Evolutionary conservation across 2,888 invertebrate species (phyloP).

Genomic region (Andricus curvator): DNA sequence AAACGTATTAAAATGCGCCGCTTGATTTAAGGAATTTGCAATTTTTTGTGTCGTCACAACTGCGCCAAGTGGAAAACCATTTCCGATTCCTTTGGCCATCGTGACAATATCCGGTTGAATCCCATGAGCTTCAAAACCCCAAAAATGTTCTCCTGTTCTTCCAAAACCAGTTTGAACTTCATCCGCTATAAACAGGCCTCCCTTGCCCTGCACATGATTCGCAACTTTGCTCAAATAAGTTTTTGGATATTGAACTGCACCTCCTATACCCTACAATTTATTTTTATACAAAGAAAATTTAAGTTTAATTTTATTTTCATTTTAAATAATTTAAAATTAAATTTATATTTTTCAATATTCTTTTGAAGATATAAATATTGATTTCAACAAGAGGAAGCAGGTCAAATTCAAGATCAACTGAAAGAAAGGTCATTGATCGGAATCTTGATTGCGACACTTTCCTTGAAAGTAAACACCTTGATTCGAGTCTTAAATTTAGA

Average conservation of each 20-base stretch:
- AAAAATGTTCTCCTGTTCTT: constrained; percentile 94
- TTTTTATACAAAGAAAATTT: too few relatives aligned
- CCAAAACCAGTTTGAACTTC: constrained; percentile 99
- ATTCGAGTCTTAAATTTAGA: too few relatives aligned
- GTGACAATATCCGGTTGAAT: constrained; percentile 96
- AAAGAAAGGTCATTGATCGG: too few relatives aligned
- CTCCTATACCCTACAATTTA: constrained; percentile 87
- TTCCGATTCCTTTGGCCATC: constrained; percentile 96
- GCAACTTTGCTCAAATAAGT: constrained; percentile 91
- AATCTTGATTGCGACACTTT: too few relatives aligned
- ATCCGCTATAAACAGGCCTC: constrained; percentile 94
- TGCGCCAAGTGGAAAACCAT: constrained; percentile 97
- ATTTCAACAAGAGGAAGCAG: too few relatives aligned
- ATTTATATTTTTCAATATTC: too few relatives aligned
- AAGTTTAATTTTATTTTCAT: too few relatives aligned
- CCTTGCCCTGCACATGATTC: constrained; percentile 87
- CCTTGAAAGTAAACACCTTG: too few relatives aligned
- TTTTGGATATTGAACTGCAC: constrained; percentile 94
- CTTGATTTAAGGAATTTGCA: constrained; percentile 87
- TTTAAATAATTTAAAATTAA: too few relatives aligned
- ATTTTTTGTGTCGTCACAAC: constrained; percentile 95
- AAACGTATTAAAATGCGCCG: constrained; percentile 95
- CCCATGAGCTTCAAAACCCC: constrained; percentile 96
- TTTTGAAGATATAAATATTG: too few relatives aligned
- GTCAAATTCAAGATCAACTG: too few relatives aligned